Conservation (phyloP, 37 sponge, comb jelly and placozoan genomes). For the Sycon ciliatum region DNA sequence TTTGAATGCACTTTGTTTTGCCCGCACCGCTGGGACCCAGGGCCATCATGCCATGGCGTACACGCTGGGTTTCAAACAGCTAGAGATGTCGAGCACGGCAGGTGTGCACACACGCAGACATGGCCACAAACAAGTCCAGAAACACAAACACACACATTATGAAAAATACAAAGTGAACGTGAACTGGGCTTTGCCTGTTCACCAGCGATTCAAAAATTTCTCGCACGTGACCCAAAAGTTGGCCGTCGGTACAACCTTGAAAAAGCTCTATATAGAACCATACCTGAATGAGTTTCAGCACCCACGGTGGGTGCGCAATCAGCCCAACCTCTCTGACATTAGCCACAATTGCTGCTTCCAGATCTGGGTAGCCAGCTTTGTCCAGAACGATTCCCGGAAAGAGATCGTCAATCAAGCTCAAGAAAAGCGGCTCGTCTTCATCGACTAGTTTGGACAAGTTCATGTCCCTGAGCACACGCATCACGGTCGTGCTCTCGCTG, state of each 20-base stretch:
- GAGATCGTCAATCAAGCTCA: constrained; percentile 95
- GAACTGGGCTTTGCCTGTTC: no score
- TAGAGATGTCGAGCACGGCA: no score
- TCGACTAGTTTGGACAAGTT: constrained; percentile 95
- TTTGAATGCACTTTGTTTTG: constrained; percentile 80
- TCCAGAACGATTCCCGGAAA: constrained; percentile 94
- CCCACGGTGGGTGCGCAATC: constrained; percentile 16
- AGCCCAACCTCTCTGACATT: not conserved
- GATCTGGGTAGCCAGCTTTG: constrained; percentile 80
- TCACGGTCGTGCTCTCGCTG: constrained; percentile 41
- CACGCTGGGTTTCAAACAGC: constrained; percentile 86
- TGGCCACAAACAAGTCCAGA: no score
- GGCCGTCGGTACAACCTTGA: no score
- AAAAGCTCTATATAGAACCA: no score
- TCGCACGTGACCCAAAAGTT: no score
- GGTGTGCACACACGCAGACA: no score
- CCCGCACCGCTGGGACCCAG: constrained; percentile 94
- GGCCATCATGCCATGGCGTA: constrained; percentile 94
- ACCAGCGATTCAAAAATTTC: no score
- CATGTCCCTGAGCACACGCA: constrained; percentile 98
- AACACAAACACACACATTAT: no score
- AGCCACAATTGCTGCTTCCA: constrained; percentile 54
- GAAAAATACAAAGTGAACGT: no score
- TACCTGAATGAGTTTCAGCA: constrained; percentile 44
- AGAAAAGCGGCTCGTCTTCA: constrained; percentile 91